Base-by-base conservation (phyloP, 2,113 vertebrate species). In the Geothlypis trichas region DNA sequence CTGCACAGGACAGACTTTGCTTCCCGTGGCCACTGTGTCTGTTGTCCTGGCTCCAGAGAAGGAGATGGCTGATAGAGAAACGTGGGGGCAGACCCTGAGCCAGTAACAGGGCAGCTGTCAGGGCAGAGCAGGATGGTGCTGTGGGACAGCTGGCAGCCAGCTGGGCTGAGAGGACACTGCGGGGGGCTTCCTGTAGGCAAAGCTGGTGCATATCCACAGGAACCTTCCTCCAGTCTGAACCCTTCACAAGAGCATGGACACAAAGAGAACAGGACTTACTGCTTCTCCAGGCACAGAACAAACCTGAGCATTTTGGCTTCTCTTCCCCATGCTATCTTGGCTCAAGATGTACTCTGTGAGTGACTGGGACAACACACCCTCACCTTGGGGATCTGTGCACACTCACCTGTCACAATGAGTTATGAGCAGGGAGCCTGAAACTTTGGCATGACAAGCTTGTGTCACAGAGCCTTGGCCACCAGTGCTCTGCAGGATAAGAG, bases 351-450 rank as follows among this genome's bases (percentile, higher is more conserved):
- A 30, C 16, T 59, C 55, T 78, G 27, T 39, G 67, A 33, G 30
- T 61, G 58, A 58, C 55, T 8, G 41, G 24, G 51, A 42, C n/a
- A 95, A 51, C 24, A 76, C 3, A 72, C 73, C 39, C 49, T 54
- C 46, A 8, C 39, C 52, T 41, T 17, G 41, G 68, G 46, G 59
- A 28, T 52, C n/a, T 7, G 7, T 69, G 69, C 23, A 22, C 1
- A 1, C 39, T 85, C 67, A 33, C 11, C 37, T 88, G 72, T 37
- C 75, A 47, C 26, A 21, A 20, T 7, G 10, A 33, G 28, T n/a
- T 57, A 44, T 0, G 0, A 52, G 54, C 0, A 1, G 22, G 52
- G 24, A 87, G 13, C n/a, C 42, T 39, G n/a, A 75, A 54, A 33
- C 3, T 7, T 46, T 42, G 51, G 24, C 33, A 49, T 1, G 16